Evolutionary conservation across 2,888 invertebrate genomes (phyloP).

Genomic region (Bibio marci): DNA sequence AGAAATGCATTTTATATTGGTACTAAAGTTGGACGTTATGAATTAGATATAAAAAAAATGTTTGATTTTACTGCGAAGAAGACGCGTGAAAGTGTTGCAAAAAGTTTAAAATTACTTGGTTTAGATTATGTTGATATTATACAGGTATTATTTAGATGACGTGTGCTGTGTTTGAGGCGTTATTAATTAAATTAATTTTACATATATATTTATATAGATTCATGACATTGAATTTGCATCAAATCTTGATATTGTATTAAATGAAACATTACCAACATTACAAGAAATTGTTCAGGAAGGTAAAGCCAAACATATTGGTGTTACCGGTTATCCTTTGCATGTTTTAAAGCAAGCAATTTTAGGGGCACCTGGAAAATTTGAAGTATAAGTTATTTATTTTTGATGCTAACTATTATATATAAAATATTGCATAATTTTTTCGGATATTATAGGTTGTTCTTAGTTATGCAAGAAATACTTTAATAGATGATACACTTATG

Average conservation of each 20-base stretch:
- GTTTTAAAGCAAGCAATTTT: conserved; percentile 57
- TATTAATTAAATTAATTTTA: background rate
- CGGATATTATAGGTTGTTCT: conserved; percentile 38
- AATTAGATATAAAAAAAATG: conserved; percentile 47
- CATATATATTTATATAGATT: too few species aligned
- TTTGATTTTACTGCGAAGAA: conserved; percentile 73
- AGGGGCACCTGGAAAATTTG: conserved; percentile 32
- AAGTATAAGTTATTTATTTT: conserved; percentile 12
- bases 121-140: conserved; percentile 76
- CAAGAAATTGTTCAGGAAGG: conserved; percentile 54
- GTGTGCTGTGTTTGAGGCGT: too few species aligned
- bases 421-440: too few species aligned
- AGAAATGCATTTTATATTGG: conserved; percentile 70
- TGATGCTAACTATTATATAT: background rate
- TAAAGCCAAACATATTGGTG: conserved; percentile 62
- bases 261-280: conserved; percentile 73
- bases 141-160: too few species aligned
- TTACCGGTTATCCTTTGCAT: conserved; percentile 73
- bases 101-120: conserved; percentile 52
- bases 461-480: conserved; percentile 61
- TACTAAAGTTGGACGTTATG: conserved; percentile 86
- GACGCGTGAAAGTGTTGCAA: conserved; percentile 55
- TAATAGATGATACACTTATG: conserved; percentile 60
- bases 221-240: conserved; percentile 84
- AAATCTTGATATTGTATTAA: conserved; percentile 51